A percentile compares a stretch with the other conserved stretches of the same genome.
phyloP scores from a whole-genome alignment of 1,140 invertebrate species.

The Notospermus geniculatus region DNA sequence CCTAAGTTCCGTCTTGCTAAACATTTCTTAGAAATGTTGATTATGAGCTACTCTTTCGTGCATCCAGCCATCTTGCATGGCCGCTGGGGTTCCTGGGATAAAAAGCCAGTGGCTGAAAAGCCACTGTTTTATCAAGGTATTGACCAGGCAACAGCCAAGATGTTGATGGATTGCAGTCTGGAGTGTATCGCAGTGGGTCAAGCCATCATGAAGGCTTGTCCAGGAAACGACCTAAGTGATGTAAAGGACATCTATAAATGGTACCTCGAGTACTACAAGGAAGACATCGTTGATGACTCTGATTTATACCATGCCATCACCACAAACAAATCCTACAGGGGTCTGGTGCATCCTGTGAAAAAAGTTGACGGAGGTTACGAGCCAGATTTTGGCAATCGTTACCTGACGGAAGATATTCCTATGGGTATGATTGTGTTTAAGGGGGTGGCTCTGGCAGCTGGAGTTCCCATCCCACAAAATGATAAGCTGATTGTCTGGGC shows the following conservation, averaged over 20 bases:
- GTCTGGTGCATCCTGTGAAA: constrained; percentile 36
- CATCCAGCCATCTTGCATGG: constrained; percentile 38
- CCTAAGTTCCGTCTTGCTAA: no score
- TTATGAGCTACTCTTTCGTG: constrained; percentile 11
- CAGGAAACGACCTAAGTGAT: constrained; percentile 27
- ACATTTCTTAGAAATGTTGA: constrained; percentile 4
- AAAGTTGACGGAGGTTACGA: constrained; percentile 23
- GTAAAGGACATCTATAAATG: constrained; percentile 36
- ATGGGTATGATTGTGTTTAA: constrained; percentile 36
- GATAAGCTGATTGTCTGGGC: constrained; percentile 41
- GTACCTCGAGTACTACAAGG: constrained; percentile 13
- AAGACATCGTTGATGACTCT: constrained; percentile 8
- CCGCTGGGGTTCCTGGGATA: constrained; percentile 43
- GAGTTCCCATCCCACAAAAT: constrained; percentile 28
- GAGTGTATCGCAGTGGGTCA: constrained; percentile 31
- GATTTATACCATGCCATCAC: constrained; percentile 16
- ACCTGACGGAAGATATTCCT: constrained; percentile 38
- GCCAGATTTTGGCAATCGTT: constrained; percentile 34
- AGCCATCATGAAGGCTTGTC: constrained; percentile 25
- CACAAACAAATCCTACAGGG: constrained; percentile 35
- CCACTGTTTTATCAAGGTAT: constrained; percentile 41
- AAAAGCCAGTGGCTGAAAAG: constrained; percentile 29
- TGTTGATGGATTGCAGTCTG: constrained; percentile 30
- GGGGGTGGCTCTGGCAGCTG: constrained; percentile 35
- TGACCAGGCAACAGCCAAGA: constrained; percentile 25